These are phyloP conservation scores for Neotoxoptera formosana DNA, from an alignment of 1,140 invertebrate species.

Conservation along the genomic window DNA sequence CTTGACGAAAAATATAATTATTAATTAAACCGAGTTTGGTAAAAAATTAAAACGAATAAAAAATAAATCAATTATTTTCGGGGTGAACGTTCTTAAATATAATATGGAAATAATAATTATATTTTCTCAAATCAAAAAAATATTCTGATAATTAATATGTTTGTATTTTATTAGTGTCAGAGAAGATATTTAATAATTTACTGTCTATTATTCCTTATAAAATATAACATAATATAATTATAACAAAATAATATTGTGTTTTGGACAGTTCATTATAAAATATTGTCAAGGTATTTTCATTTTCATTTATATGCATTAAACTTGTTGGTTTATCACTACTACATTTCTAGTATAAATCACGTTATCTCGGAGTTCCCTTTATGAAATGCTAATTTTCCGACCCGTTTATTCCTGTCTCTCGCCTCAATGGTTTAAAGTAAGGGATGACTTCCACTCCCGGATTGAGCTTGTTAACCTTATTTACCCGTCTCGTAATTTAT, in stretches of 20 bases:
- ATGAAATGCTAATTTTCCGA: slow-evolving; percentile 51
- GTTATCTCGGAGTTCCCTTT: slow-evolving; percentile 4
- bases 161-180: neutral
- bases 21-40: too few species aligned
- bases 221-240: neutral
- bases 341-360: neutral
- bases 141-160: neutral
- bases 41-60: too few species aligned
- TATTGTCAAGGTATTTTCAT: slow-evolving; percentile 30
- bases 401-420: slow-evolving; percentile 37
- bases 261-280: neutral
- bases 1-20: too few species aligned
- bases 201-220: neutral
- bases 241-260: neutral
- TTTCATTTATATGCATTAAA: neutral
- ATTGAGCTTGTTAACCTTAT: slow-evolving; percentile 37
- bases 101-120: too few species aligned
- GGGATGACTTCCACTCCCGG: slow-evolving; percentile 1
- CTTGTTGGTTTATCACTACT: slow-evolving; percentile 20
- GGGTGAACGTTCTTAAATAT: too few species aligned
- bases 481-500: neutral
- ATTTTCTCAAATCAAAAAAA: neutral
- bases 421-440: neutral
- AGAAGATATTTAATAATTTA: neutral
- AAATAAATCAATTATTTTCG: too few species aligned